Evolutionary conservation across 1,140 invertebrate species (phyloP), one percentile per base, ranked within the genome.

Genomic region (Maconellicoccus hirsutus): DNA sequence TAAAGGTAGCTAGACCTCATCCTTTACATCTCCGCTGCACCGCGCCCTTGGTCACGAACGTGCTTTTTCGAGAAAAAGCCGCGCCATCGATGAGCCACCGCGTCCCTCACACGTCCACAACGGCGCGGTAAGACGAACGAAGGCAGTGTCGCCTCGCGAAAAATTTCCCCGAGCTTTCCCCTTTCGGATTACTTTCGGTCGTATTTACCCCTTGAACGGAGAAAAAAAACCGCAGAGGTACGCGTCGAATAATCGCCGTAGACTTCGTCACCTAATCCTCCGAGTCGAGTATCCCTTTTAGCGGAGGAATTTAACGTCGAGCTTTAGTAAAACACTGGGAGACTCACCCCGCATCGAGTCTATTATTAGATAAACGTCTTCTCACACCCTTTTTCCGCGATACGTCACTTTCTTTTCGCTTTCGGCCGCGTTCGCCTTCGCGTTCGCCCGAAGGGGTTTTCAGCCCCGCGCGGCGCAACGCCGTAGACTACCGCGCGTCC

Each of bases 331-430:
- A 33, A 33, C n/a, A n/a, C n/a, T n/a, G 6, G 42, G 42, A 52
- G n/a, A 52, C 42, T 16, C 42, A 52, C n/a, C 42, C n/a, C 10
- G 6, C 42, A 16, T 16, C 42, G n/a, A 73, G 61, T 66, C 25
- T 66, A 66, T 66, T 66, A 25, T 66, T 66, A 66, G 61, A 66
- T 66, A 66, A 66, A 66, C 61, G 61, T 66, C 61, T 66, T 26
- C 61, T 66, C 61, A 26, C 61, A 26, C 61, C 61, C 61, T 66
- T 66, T 25, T 26, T 66, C 25, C 61, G 25, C 61, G 61, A 26
- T 25, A 66, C 25, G 61, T 66, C 61, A 26, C 22, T 66, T 66
- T 66, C 61, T 66, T 66, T 26, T 66, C 42, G n/a, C 42, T 52
- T 52, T 14, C 42, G 42, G 42, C 29, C 29, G 29, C 29, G n/a